phyloP scores from a whole-genome alignment of 2,888 invertebrate species.

The Marasmarcha lunaedactyla region DNA sequence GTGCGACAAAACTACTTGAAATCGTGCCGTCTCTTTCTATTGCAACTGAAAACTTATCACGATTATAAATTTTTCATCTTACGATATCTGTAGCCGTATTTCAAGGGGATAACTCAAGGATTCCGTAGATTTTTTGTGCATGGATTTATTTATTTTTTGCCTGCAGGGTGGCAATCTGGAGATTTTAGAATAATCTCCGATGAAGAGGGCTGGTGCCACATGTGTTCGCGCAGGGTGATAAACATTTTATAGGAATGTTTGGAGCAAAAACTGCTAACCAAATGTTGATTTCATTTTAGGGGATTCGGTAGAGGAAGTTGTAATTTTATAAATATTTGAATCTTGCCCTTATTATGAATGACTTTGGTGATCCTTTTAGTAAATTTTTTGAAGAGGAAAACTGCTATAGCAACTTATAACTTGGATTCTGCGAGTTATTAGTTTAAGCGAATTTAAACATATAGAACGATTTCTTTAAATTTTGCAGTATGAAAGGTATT shows the following conservation, averaged over 20 bases:
- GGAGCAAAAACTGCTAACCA: slow-evolving; percentile 60
- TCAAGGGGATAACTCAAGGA: slow-evolving; percentile 56
- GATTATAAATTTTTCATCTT: background rate
- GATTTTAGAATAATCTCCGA: slow-evolving; percentile 62
- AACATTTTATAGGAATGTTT: slow-evolving; percentile 69
- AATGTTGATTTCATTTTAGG: slow-evolving; percentile 57
- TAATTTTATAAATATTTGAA: slow-evolving; percentile 31
- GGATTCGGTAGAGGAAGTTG: slow-evolving; percentile 48
- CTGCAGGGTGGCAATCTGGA: slow-evolving; percentile 65
- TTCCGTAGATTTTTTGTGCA: slow-evolving; percentile 57
- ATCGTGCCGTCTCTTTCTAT: background rate
- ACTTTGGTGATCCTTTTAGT: too few species aligned
- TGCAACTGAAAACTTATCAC: background rate
- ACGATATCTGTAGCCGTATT: slow-evolving; percentile 39
- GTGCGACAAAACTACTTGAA: too few species aligned
- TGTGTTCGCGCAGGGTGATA: slow-evolving; percentile 55
- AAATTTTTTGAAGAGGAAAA: too few species aligned
- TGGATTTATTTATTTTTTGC: slow-evolving; percentile 69
- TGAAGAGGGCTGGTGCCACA: slow-evolving; percentile 55
- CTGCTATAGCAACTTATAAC: too few species aligned
- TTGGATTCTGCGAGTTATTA: too few species aligned
- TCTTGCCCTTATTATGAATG: background rate
- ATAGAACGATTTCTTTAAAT: too few species aligned
- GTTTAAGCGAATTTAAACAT: too few species aligned
- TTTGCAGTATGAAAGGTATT: too few species aligned